Evolutionary conservation across 2,888 invertebrate species (phyloP).

Genomic region (Caenorhabditis doughertyi): DNA sequence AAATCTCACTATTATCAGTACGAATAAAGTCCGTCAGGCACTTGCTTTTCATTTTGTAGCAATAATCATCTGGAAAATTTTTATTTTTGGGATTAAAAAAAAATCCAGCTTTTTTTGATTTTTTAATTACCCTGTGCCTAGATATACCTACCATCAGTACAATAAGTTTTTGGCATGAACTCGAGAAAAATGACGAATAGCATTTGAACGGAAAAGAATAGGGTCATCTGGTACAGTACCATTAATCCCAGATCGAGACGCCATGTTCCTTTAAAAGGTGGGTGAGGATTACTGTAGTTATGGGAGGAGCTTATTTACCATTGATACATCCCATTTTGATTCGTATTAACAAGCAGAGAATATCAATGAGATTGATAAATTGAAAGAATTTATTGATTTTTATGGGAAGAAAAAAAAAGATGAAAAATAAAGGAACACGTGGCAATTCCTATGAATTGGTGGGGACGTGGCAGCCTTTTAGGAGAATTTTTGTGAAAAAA

Average conservation of each 20-base stretch:
- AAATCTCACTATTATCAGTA: constrained; percentile 20
- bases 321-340: constrained; percentile 37
- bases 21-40: constrained; percentile 39
- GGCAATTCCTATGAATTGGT: no score
- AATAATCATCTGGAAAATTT: no score
- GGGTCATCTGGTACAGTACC: constrained; percentile 56
- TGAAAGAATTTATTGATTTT: background rate
- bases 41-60: constrained; percentile 49
- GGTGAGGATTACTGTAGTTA: constrained; percentile 9
- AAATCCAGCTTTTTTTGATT: no score
- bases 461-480: no score
- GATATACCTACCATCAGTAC: constrained; percentile 30
- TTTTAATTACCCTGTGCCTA: background rate
- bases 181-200: constrained; percentile 53
- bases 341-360: constrained; percentile 5
- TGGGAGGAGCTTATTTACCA: constrained; percentile 7
- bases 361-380: background rate
- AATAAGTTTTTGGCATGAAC: constrained; percentile 55
- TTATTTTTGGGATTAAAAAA: no score
- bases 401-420: background rate
- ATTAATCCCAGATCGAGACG: constrained; percentile 46
- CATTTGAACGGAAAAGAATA: constrained; percentile 61
- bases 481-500: no score
- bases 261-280: constrained; percentile 49
- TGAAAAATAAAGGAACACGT: no score